phyloP scores from a whole-genome alignment of 2,113 vertebrate species.

The Gymnocephalus cernua region DNA sequence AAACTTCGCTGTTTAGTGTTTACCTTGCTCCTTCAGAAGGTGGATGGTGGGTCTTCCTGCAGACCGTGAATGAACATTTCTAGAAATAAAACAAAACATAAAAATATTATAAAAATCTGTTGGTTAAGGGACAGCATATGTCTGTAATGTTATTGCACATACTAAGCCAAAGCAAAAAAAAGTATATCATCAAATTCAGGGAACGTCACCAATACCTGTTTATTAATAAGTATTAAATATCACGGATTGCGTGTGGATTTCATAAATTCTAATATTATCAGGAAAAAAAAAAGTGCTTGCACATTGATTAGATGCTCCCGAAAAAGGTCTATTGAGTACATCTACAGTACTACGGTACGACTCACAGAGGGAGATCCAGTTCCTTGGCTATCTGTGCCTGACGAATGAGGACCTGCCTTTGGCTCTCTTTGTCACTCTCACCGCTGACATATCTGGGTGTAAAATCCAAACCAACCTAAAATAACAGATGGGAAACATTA shows the following conservation, averaged over 20 bases:
- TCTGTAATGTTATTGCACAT: background rate
- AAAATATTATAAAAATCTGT: background rate
- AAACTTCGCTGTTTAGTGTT: constrained; percentile 59
- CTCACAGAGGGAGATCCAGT: constrained; percentile 94
- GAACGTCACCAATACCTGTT: background rate
- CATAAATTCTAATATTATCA: background rate
- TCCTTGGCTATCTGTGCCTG: constrained; percentile 91
- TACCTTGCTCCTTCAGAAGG: constrained; percentile 95
- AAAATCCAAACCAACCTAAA: constrained; percentile 96
- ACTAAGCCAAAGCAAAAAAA: too few species aligned
- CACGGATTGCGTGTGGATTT: background rate
- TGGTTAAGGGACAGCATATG: background rate
- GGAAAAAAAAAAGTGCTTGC: too few species aligned
- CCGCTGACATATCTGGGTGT: constrained; percentile 89
- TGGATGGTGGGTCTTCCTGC: constrained; percentile 96
- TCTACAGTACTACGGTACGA: constrained; percentile 25
- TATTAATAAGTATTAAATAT: background rate
- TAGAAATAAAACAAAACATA: constrained; percentile 68
- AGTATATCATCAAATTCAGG: background rate
- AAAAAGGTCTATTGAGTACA: background rate
- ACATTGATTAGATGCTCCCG: background rate
- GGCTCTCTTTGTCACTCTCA: constrained; percentile 89
- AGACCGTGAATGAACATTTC: constrained; percentile 97
- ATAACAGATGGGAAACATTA: background rate
- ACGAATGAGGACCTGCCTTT: constrained; percentile 91